Conservation (phyloP, 1,140 invertebrate genomes). For the Drosophila albomicans region DNA sequence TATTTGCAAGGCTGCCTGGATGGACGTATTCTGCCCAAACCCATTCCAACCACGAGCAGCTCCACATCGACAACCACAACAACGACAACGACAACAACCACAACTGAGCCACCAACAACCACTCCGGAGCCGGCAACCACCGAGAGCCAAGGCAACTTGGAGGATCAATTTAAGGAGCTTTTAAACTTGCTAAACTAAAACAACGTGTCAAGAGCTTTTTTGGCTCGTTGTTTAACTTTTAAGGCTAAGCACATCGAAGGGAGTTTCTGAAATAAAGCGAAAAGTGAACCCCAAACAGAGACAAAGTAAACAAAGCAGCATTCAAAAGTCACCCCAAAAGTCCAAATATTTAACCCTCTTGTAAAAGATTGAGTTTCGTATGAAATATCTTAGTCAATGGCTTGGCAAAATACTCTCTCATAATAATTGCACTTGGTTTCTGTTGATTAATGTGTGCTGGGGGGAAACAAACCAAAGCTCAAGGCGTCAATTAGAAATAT, state of each 20-base stretch:
- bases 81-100: constrained; percentile 63
- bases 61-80: constrained; percentile 40
- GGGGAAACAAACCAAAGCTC: background rate
- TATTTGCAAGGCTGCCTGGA: constrained; percentile 74
- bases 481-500: constrained; percentile 5
- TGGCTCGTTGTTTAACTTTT: constrained; percentile 27
- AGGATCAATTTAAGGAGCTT: constrained; percentile 75
- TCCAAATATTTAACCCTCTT: background rate
- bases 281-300: constrained; percentile 3
- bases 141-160: constrained; percentile 41
- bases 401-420: background rate
- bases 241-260: constrained; percentile 1
- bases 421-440: constrained; percentile 1
- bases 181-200: constrained; percentile 75
- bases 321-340: constrained; percentile 3
- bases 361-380: background rate
- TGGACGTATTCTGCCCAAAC: constrained; percentile 55
- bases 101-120: constrained; percentile 16
- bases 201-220: background rate
- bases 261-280: constrained; percentile 34
- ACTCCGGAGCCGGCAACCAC: constrained; percentile 57
- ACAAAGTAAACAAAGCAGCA: constrained; percentile 7
- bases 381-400: background rate
- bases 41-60: constrained; percentile 44
- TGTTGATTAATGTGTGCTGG: constrained; percentile 12